phyloP scores from a whole-genome alignment of 2,888 invertebrate species.

The Pammene fasciana region DNA sequence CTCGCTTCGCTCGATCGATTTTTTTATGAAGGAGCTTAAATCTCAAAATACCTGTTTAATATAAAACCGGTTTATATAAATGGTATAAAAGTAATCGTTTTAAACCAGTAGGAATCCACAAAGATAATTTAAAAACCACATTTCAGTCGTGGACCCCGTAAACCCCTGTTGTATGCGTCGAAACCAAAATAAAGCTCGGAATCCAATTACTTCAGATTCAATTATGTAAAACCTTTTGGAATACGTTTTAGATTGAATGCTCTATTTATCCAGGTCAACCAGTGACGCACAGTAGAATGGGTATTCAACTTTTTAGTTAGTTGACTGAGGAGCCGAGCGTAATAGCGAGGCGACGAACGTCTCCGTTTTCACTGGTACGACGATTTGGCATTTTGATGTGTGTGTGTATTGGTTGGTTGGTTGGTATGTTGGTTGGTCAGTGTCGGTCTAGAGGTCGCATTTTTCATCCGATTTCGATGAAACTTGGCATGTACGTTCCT shows the following conservation, averaged over 20 bases:
- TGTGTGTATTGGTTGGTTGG: too few species aligned
- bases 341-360: too few species aligned
- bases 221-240: conserved; percentile 11
- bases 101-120: too few species aligned
- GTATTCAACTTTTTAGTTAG: not conserved
- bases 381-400: too few species aligned
- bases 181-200: not conserved
- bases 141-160: not conserved
- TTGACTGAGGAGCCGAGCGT: not conserved
- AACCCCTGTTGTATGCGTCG: not conserved
- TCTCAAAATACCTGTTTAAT: not conserved
- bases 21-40: too few species aligned
- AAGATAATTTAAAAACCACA: not conserved
- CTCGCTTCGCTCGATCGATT: too few species aligned
- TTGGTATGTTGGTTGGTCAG: too few species aligned
- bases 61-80: not conserved
- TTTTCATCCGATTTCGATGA: too few species aligned
- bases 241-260: not conserved
- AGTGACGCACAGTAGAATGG: not conserved
- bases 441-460: too few species aligned
- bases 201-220: conserved; percentile 8
- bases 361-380: too few species aligned
- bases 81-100: too few species aligned
- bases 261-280: not conserved
- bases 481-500: too few species aligned